Percentiles rank a stretch among this genome's conserved stretches.
Conservation (phyloP, 1,140 invertebrate genomes). For the Drosophila takahashii region DNA sequence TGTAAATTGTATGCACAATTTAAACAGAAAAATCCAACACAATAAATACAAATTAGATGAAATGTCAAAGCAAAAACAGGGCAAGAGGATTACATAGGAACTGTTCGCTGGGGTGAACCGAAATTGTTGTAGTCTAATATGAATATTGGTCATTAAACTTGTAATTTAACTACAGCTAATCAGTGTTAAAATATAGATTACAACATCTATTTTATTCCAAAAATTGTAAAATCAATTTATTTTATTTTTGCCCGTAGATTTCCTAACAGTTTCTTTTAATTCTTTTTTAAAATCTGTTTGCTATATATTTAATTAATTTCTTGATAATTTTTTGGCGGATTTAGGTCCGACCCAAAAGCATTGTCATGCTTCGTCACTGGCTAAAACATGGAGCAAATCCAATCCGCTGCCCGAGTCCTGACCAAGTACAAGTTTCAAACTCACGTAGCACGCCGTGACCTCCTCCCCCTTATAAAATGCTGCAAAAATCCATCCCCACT, state of each 20-base stretch:
- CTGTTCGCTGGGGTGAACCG: neutral
- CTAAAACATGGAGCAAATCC: constrained; percentile 41
- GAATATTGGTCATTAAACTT: too few species aligned
- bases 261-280: too few species aligned
- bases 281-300: too few species aligned
- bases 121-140: neutral
- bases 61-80: constrained; percentile 48
- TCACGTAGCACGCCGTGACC: constrained; percentile 57
- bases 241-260: too few species aligned
- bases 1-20: constrained; percentile 77
- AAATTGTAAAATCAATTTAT: too few species aligned
- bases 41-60: constrained; percentile 81
- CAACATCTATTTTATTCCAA: too few species aligned
- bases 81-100: constrained; percentile 9
- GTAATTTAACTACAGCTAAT: too few species aligned
- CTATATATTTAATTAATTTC: too few species aligned
- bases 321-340: too few species aligned
- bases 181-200: too few species aligned
- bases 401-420: constrained; percentile 38
- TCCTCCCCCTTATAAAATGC: neutral
- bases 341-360: constrained; percentile 4
- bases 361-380: constrained; percentile 26
- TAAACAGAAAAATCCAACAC: constrained; percentile 54
- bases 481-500: neutral
- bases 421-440: constrained; percentile 62